Evolutionary conservation across 2,888 invertebrate species (phyloP).

Genomic region (Candidula unifasciata): DNA sequence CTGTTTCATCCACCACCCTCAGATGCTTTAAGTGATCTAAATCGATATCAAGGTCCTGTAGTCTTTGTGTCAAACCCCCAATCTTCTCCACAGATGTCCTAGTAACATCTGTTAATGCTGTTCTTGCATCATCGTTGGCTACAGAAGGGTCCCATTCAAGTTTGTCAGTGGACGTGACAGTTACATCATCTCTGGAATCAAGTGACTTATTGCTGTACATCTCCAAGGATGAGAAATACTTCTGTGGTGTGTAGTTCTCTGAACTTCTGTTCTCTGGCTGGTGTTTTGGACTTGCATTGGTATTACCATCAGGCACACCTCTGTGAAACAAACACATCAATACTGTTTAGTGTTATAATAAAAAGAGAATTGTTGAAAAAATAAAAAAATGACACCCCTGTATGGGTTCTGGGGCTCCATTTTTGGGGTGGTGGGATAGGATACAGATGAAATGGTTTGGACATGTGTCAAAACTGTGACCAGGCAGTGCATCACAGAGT

Average conservation of each 20-base stretch:
- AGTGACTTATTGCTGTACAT: neutral
- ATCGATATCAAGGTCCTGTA: constrained; percentile 67
- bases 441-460: no score
- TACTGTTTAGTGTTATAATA: no score
- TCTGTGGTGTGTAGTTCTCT: constrained; percentile 21
- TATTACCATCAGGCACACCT: neutral
- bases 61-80: constrained; percentile 68
- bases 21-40: constrained; percentile 57
- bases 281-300: neutral
- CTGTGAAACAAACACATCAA: constrained; percentile 9
- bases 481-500: no score
- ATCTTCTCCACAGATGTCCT: constrained; percentile 55
- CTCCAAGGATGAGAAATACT: constrained; percentile 46
- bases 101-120: constrained; percentile 37
- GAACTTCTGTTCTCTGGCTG: neutral
- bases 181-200: neutral
- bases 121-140: constrained; percentile 33
- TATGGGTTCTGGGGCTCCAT: no score
- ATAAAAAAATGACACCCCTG: no score
- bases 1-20: constrained; percentile 46
- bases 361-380: no score
- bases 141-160: constrained; percentile 3
- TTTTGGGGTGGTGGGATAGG: no score
- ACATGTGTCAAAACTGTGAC: no score
- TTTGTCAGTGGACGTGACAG: neutral